Conservation (phyloP, 1,140 invertebrate species). For the Meloidogyne floridensis region DNA sequence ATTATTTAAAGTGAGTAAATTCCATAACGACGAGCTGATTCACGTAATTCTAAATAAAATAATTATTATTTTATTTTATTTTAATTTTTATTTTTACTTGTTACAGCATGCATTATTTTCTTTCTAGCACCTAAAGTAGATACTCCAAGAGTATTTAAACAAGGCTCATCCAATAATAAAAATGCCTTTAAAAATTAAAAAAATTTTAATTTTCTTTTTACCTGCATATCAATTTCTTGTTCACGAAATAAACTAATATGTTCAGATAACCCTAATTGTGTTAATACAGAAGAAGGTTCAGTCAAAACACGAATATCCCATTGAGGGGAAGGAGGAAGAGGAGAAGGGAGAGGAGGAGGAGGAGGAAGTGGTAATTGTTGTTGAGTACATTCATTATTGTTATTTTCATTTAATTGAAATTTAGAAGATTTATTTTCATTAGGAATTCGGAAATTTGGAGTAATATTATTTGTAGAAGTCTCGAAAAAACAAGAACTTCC, state of each 20-base stretch:
- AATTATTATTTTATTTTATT: not conserved
- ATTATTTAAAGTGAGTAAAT: constrained; percentile 25
- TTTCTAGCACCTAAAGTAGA: constrained; percentile 61
- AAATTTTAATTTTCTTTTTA: not conserved
- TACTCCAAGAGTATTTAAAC: constrained; percentile 60
- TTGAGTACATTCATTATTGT: constrained; percentile 8
- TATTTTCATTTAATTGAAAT: not conserved
- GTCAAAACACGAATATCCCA: constrained; percentile 59
- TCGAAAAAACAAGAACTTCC: constrained; percentile 5
- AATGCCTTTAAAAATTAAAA: constrained; percentile 41
- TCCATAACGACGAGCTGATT: constrained; percentile 48
- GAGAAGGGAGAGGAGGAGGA: not conserved
- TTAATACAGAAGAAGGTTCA: constrained; percentile 59
- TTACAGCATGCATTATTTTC: constrained; percentile 63
- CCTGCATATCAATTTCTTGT: constrained; percentile 64
- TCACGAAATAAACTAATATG: constrained; percentile 59
- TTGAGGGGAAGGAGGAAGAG: constrained; percentile 36
- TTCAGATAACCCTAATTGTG: constrained; percentile 60
- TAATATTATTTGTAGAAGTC: not conserved
- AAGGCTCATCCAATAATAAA: constrained; percentile 61
- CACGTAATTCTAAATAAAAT: constrained; percentile 49
- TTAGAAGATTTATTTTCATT: not conserved
- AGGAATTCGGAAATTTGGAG: not conserved
- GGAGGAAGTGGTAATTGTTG: too few species aligned
- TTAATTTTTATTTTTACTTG: constrained; percentile 41